Evolutionary conservation across 2,888 invertebrate genomes (phyloP), one percentile per base, ranked within the genome.

Genomic region (Scaptomyza reducta): DNA sequence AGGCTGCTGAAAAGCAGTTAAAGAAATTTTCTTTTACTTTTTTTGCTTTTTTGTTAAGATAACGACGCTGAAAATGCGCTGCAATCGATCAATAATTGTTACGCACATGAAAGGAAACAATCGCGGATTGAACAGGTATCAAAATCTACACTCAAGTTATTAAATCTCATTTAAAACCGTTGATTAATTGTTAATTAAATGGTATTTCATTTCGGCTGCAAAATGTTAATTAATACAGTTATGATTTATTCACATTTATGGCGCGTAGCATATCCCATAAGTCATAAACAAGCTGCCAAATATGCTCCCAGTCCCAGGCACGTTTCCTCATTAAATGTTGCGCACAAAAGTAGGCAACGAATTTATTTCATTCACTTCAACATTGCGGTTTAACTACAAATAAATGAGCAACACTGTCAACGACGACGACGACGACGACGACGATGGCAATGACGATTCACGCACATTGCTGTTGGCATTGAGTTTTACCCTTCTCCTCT

Each of bases 331-430:
- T 80, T 78, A 74, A 74, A 70, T 44, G 11, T 33, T 40, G 49
- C 77, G 63, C 74, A 35, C 18, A 62, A 73, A 67, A 63, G 68
- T 69, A 61, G 59, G 55, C 63, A 82, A 62, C 44, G 31, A 25
- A 22, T 60, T 79, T 66, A 22, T 22, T 22, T 22, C 3, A 22
- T 10, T 59, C 44, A 16, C 18, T 49, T 40, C 33, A 33, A 16
- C 38, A 58, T 55, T 64, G 59, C 64, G 60, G 55, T 29, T 67
- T 42, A 42, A 51, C 61, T 53, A 66, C 84, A 68, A 88, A 70
- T 84, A 84, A 84, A 84, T 81, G 87, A 84, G 81, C 89, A 84
- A 42, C 70, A 88, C 14, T 4, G 65, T 65, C 71, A 2, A 22
- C 16, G 35, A 22, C 35, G 53, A 33, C 50, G 40, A 16, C 50